Evolutionary conservation across 2,888 invertebrate species (phyloP), one percentile per base, ranked within the genome.

Genomic region (Helleia helle): DNA sequence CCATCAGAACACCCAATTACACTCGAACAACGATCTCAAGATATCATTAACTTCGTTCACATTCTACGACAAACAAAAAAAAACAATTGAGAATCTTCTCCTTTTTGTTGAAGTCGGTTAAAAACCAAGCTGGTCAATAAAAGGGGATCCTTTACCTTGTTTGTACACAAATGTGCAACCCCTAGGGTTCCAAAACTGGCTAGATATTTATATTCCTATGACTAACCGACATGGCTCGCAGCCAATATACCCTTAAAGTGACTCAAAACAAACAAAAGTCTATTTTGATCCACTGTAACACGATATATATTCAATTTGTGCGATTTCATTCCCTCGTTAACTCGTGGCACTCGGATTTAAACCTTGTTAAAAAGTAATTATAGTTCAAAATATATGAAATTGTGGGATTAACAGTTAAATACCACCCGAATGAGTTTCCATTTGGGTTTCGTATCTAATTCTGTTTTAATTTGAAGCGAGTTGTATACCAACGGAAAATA

Each of bases 191-290:
- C 29, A 29, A 11, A 15, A 4, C 29, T 29, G 29, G 9, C 15
- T 30, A 30, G 30, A 30, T 30, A 30, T 30, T 30, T 30, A 30
- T 30, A 30, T 7, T 30, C 30, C 30, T 9, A 30, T 30, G 30
- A 30, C 30, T 30, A 30, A 30, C 30, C 30, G 6, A 12, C 14
- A 15, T 30, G 30, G 30, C 30, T 15, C 0, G 14, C 9, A 15
- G 30, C 30, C 30, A 30, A 15, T 9, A 30, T 7, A 30, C 30
- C 15, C 30, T 30, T 30, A 14, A 30, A n/a, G 14, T 30, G 14
- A 30, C 30, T 15, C 14, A 30, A 30, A 30, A 30, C 30, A 30
- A 30, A 15, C 30, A 30, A 30, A 30, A 30, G 14, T 30, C 30
- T 15, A 5, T 15, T 30, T 30, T 30, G 15, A 15, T 15, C 14